Conservation (phyloP, 2,113 vertebrate genomes). For the Cyanoderma ruficeps region DNA sequence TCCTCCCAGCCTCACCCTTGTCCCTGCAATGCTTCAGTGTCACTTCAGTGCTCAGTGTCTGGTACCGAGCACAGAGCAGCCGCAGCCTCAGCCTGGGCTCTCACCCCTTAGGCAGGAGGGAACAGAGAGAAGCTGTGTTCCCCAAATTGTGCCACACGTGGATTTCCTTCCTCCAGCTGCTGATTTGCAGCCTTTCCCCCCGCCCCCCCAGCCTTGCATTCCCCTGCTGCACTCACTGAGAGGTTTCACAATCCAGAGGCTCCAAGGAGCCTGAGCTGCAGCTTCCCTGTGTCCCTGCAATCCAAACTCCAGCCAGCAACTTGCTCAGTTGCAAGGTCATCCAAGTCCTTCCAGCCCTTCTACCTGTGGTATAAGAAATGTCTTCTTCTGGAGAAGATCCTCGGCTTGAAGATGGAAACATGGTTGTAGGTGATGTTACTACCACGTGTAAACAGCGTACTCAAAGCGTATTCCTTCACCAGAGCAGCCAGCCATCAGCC, state of each 20-base stretch:
- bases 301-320: background rate
- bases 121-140: background rate
- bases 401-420: background rate
- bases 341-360: background rate
- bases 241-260: background rate
- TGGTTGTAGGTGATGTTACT: background rate
- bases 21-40: background rate
- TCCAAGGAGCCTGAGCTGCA: background rate
- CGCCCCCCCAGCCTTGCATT: background rate
- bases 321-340: background rate
- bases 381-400: background rate
- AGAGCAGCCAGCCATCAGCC: background rate
- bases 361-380: background rate
- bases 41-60: background rate
- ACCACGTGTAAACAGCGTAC: background rate
- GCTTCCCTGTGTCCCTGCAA: background rate
- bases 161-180: background rate
- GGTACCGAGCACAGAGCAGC: background rate
- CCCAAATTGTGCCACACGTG: background rate
- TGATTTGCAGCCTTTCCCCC: background rate
- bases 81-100: background rate
- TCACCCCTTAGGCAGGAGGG: background rate
- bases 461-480: background rate
- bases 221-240: background rate
- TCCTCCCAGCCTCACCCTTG: background rate